Percentiles rank a stretch among this genome's conserved stretches.
Evolutionary conservation across 2,888 invertebrate genomes (phyloP).

Genomic region (Minunthozetes semirufus): DNA sequence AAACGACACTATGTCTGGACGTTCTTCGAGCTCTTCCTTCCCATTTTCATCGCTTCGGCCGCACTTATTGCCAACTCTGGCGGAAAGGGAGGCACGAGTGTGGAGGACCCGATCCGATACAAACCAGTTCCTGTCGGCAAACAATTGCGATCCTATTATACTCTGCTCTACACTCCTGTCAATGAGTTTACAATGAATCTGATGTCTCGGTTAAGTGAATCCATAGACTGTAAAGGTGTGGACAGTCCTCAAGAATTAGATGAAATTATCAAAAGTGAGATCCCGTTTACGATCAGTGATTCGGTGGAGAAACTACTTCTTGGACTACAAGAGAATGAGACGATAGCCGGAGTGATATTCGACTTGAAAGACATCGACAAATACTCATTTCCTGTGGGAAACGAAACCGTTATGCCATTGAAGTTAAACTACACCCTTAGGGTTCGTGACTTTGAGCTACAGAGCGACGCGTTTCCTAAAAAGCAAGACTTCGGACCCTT

Average conservation of each 20-base stretch:
- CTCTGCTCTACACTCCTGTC: conserved; percentile 34
- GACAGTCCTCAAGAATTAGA: conserved; percentile 31
- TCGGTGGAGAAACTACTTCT: conserved; percentile 36
- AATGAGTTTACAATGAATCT: conserved; percentile 35
- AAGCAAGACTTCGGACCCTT: conserved; percentile 38
- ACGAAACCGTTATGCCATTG: conserved; percentile 32
- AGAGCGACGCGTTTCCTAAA: conserved; percentile 29
- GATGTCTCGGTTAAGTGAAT: conserved; percentile 28
- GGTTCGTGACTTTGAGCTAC: conserved; percentile 34
- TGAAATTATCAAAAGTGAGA: conserved; percentile 33
- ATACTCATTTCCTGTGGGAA: conserved; percentile 22
- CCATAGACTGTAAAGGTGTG: conserved; percentile 28
- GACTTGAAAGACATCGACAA: conserved; percentile 17
- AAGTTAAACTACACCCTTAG: conserved; percentile 32
- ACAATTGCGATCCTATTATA: conserved; percentile 32
- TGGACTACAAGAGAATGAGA: conserved; percentile 35
- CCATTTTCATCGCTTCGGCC: conserved; percentile 34
- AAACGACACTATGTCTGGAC: conserved; percentile 38
- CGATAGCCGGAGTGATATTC: conserved; percentile 35
- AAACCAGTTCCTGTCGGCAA: conserved; percentile 32
- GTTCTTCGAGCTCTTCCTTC: conserved; percentile 30
- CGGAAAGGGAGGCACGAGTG: conserved; percentile 31
- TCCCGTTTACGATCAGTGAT: conserved; percentile 34
- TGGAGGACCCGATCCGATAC: conserved; percentile 37
- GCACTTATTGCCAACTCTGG: conserved; percentile 34